phyloP scores from a whole-genome alignment of 2,797 vertebrate species.

The Pelobates cultripes region DNA sequence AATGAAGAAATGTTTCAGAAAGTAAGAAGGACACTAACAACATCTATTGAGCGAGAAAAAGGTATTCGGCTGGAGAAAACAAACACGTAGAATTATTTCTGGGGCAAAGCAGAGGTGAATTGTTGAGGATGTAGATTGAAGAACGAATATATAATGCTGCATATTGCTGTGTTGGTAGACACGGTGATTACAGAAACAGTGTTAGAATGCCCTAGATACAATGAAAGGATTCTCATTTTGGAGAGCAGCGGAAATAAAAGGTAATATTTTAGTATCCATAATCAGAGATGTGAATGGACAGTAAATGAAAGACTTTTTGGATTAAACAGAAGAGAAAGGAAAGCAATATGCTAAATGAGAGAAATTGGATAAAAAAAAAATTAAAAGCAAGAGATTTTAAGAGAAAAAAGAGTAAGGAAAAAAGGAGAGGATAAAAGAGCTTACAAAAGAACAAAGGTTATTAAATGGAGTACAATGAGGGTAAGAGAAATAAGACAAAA shows the following conservation, averaged over 20 bases:
- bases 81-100: conserved; percentile 12
- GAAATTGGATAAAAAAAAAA: neutral
- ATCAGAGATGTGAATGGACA: neutral
- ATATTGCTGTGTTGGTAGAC: neutral
- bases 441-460: neutral
- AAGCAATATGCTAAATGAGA: neutral
- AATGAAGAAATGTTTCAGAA: neutral
- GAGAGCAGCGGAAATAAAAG: neutral
- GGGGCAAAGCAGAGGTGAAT: neutral
- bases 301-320: neutral
- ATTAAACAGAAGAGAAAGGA: neutral
- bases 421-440: neutral
- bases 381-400: neutral
- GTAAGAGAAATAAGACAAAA: neutral
- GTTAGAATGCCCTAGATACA: neutral
- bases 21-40: neutral
- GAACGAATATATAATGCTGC: neutral
- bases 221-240: neutral
- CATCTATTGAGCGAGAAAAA: conserved; percentile 10
- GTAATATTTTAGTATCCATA: neutral
- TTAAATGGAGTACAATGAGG: neutral
- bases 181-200: neutral
- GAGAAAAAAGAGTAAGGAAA: neutral
- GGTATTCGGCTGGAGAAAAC: neutral
- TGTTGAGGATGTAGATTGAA: neutral